Evolutionary conservation across 2,113 vertebrate genomes (phyloP), one percentile per base, ranked within the genome.

Genomic region (Climacteris rufus): DNA sequence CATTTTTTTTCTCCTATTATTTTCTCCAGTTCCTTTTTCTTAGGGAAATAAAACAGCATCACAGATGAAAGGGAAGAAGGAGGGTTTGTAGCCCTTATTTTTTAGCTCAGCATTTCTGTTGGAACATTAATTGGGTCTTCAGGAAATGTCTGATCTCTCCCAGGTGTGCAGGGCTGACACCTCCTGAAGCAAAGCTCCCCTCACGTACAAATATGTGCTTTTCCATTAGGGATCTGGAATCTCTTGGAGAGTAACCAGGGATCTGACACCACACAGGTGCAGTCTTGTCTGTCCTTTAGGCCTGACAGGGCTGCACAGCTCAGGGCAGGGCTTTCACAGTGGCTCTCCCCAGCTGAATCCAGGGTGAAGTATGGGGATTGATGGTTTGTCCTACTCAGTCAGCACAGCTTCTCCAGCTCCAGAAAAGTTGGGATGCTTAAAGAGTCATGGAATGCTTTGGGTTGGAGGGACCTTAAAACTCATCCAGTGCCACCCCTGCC

Each of bases 401-500:
- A 68, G 14, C 30, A 42, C 65, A 69, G 18, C 22, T 40, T 17
- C n/a, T 59, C 25, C 57, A 45, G 33, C 59, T 40, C 27, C 8
- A 9, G 56, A 22, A 30, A 61, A 21, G 5, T 16, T 49, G 56
- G 8, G 19, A 47, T 31, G 49, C 12, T 45, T 3, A 6, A 13
- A n/a, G 60, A 60, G 30, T 11, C 60, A 3, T n/a, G 78, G 30
- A 75, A 66, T 59, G 33, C 0, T 39, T 10, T 45, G 33, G 53
- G 11, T 6, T 52, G 53, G 16, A 66, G 13, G 19, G 37, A n/a
- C 23, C 8, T 45, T 0, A 39, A 24, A 66, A 0, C 8, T 2
- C 45, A n/a, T 2, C 44, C 50, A 5, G 8, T 6, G 0, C 44
- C 59, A 20, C 42, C 21, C 9, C 17, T 40, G 75, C 40, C n/a